Evolutionary conservation across 2,888 invertebrate species (phyloP), one percentile per base, ranked within the genome.

Genomic region (Amiota minor): DNA sequence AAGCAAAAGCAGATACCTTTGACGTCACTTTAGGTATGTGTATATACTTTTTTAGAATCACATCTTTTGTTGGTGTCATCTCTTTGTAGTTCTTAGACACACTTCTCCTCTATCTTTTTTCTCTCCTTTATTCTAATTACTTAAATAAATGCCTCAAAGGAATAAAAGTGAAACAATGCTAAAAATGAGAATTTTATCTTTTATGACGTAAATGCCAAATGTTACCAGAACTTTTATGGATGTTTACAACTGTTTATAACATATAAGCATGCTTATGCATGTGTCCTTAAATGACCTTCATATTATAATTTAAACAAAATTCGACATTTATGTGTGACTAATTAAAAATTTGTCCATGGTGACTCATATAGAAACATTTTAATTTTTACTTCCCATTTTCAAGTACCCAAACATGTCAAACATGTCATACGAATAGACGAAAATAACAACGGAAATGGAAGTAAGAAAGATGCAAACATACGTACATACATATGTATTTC

Each of bases 191-290:
- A 3, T 35, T 35, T 35, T 35, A 35, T 35, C 35, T 45, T 35
- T 45, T 62, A 45, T 62, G 62, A 62, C 62, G 62, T 45, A 62
- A 62, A 62, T 62, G 62, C 62, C 45, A 62, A 62, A 62, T 16
- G 45, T 62, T 35, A 35, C 53, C 4, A 53, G 4, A 2, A n/a
- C 10, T 53, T 53, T 53, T 53, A 53, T 53, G n/a, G 53, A 6
- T 4, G 12, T 53, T 53, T 53, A 12, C n/a, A n/a, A 9, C 4
- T n/a, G 12, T 53, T 53, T 53, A 53, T 50, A n/a, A n/a, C n/a
- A n/a, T n/a, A n/a, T n/a, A 14, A 2, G 12, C 50, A 50, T 53
- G 53, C 6, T 53, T 12, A 2, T 53, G 53, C 53, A 53, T 53
- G 3, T 53, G 53, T 53, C n/a, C 6, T 53, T 53, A 4, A n/a